These are phyloP conservation scores for Ia io DNA, from an alignment of 2,113 vertebrate species.

Conservation along the genomic window DNA sequence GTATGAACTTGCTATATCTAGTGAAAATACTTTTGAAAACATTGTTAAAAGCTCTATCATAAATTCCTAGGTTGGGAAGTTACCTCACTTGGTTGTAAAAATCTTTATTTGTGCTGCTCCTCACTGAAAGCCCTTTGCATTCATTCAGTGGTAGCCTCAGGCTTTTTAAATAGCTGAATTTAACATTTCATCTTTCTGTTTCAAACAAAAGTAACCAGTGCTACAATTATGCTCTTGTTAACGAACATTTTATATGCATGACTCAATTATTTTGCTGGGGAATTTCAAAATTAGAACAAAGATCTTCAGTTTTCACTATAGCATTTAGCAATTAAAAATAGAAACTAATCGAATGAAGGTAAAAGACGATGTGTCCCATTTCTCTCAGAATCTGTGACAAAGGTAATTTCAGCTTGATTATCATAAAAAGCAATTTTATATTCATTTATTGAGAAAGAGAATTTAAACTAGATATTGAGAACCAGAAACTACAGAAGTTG, in stretches of 20 bases:
- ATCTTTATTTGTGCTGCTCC: slow-evolving; percentile 41
- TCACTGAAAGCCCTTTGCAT: slow-evolving; percentile 32
- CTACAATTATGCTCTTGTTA: slow-evolving; percentile 56
- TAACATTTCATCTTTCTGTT: slow-evolving; percentile 64
- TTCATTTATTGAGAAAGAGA: slow-evolving; percentile 2
- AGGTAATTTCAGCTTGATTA: background rate
- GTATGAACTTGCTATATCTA: background rate
- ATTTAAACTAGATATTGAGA: background rate
- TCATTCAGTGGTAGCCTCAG: background rate
- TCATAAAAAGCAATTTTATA: slow-evolving; percentile 16
- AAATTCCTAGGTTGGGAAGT: slow-evolving; percentile 44
- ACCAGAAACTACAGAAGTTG: background rate
- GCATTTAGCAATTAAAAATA: slow-evolving; percentile 43
- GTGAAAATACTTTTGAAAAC: slow-evolving; percentile 41
- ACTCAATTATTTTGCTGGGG: slow-evolving; percentile 47
- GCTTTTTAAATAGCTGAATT: slow-evolving; percentile 55
- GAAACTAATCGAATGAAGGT: background rate
- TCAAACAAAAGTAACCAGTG: slow-evolving; percentile 63
- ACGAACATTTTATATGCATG: slow-evolving; percentile 40
- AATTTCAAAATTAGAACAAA: slow-evolving; percentile 59
- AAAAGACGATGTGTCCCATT: background rate
- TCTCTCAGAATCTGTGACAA: slow-evolving; percentile 3
- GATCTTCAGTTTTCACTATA: slow-evolving; percentile 24
- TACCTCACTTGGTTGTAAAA: slow-evolving; percentile 36
- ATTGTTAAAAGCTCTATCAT: slow-evolving; percentile 49